Evolutionary conservation across 2,797 vertebrate genomes (phyloP).

Genomic region (Oceanodroma leucorhoa): DNA sequence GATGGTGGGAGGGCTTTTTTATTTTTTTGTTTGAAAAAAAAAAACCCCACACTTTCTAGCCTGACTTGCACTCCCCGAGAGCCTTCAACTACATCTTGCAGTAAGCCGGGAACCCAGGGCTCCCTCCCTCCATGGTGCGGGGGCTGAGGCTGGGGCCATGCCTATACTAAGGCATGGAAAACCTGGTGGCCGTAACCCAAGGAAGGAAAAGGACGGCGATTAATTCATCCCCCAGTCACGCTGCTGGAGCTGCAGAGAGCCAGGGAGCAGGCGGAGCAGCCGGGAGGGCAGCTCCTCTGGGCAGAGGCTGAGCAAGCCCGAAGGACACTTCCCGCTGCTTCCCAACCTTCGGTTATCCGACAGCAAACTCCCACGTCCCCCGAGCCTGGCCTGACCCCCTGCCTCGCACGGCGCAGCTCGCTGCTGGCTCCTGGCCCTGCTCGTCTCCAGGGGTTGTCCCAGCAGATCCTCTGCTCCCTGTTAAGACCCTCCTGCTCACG

Average conservation of each 20-base stretch:
- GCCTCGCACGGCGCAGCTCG: background rate
- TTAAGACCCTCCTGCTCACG: too few relatives aligned
- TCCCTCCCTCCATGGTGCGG: background rate
- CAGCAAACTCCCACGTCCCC: fast-evolving
- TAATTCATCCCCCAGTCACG: background rate
- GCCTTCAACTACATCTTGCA: background rate
- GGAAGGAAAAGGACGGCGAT: background rate
- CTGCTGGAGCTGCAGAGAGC: background rate
- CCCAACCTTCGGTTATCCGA: fast-evolving
- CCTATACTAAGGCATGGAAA: slow-evolving; percentile 33
- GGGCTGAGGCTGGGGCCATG: background rate
- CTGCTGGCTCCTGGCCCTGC: background rate
- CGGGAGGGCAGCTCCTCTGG: background rate
- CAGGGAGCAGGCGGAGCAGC: background rate
- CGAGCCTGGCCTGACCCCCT: fast-evolving
- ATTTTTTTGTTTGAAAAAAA: background rate
- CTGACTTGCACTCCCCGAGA: background rate
- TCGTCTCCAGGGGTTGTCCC: background rate
- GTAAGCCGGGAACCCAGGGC: background rate
- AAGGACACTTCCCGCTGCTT: fast-evolving
- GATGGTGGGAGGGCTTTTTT: slow-evolving; percentile 55
- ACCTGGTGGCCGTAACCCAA: background rate
- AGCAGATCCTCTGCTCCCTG: background rate
- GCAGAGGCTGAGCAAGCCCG: background rate
- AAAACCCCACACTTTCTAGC: background rate